Conservation (phyloP, 37 sponge, comb jelly and placozoan species). For the Beroe ovata region DNA sequence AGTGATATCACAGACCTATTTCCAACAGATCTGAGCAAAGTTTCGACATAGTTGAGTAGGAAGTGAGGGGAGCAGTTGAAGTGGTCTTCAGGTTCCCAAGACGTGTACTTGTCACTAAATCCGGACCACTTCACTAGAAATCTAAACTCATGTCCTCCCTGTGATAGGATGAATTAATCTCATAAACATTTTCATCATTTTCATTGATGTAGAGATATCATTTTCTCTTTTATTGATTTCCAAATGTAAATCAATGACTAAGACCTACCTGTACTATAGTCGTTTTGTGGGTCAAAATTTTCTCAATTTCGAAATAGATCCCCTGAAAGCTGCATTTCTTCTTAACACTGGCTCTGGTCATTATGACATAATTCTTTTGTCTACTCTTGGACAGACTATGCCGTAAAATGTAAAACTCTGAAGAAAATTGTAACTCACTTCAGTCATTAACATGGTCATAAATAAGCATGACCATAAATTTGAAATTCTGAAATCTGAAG, state of each 20-base stretch:
- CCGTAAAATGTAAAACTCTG: slow-evolving; percentile 53
- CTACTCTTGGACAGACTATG: slow-evolving; percentile 8
- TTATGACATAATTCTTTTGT: slow-evolving; percentile 19
- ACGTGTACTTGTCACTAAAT: slow-evolving; percentile 42
- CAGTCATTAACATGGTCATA: no score
- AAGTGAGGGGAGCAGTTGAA: slow-evolving; percentile 58
- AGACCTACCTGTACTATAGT: not conserved
- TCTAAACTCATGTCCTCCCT: not conserved
- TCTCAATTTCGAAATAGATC: slow-evolving; percentile 22
- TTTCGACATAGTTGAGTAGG: slow-evolving; percentile 9
- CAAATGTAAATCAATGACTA: no score
- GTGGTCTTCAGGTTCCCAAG: slow-evolving; percentile 35
- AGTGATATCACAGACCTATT: no score
- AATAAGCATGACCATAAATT: no score
- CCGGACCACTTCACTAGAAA: slow-evolving; percentile 52
- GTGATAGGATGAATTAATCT: no score
- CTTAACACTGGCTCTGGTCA: slow-evolving; percentile 37
- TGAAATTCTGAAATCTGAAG: no score
- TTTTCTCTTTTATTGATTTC: no score
- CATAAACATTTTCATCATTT: no score
- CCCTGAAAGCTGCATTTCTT: not conserved
- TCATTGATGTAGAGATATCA: no score
- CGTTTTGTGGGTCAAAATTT: slow-evolving; percentile 8
- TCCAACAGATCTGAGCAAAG: not conserved
- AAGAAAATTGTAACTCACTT: no score